phyloP scores from a whole-genome alignment of 2,888 invertebrate species.

The Rotaria macrura region DNA sequence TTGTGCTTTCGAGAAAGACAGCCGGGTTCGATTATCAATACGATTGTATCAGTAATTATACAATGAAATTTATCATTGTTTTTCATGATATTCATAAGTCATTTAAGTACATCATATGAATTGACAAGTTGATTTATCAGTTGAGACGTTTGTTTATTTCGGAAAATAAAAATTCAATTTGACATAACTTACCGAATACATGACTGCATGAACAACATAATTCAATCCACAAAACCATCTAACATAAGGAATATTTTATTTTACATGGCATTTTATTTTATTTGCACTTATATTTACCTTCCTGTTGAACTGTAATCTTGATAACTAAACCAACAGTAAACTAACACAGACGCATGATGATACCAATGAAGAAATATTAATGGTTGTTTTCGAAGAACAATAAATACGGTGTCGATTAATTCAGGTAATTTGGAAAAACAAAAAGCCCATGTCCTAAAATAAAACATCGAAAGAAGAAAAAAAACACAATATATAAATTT shows the following conservation, averaged over 20 bases:
- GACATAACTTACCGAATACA: conserved; percentile 45
- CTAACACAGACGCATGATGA: conserved; percentile 53
- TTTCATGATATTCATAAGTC: no score
- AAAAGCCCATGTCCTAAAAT: conserved; percentile 19
- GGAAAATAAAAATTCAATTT: background rate
- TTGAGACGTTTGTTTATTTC: no score
- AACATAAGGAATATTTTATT: background rate
- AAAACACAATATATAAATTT: no score
- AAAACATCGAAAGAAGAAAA: background rate
- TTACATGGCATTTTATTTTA: background rate
- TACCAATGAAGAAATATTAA: conserved; percentile 53
- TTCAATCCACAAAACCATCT: conserved; percentile 47
- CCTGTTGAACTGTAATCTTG: conserved; percentile 11
- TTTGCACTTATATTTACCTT: background rate
- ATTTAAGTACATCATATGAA: no score
- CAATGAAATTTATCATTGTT: no score
- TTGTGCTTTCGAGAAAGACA: no score
- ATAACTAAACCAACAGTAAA: conserved; percentile 52
- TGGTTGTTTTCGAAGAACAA: conserved; percentile 51
- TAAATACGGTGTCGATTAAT: conserved; percentile 58
- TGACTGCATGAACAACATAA: conserved; percentile 53
- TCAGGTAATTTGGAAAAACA: conserved; percentile 88
- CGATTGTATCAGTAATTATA: no score
- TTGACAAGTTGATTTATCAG: no score
- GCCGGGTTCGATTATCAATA: no score